Evolutionary conservation across 2,113 vertebrate genomes (phyloP).

Genomic region (Sialia sialis): DNA sequence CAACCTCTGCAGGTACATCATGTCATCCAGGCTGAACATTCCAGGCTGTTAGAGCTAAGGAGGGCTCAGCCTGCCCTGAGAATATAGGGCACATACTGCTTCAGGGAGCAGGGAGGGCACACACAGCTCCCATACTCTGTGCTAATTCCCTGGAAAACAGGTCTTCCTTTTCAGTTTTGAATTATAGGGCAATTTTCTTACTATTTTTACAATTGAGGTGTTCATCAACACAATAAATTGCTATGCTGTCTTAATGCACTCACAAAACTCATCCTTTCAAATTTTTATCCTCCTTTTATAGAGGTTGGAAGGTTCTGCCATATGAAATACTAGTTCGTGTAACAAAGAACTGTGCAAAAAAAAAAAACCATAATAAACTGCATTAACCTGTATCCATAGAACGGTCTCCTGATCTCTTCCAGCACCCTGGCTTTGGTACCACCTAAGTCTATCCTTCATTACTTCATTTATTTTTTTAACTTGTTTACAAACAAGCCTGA

Average conservation of each 20-base stretch:
- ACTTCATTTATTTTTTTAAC: background rate
- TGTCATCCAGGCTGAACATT: background rate
- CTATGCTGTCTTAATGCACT: background rate
- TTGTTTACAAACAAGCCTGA: background rate
- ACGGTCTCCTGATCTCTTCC: background rate
- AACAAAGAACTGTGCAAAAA: background rate
- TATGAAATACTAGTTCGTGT: background rate
- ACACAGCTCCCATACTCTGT: background rate
- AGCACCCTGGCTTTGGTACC: background rate
- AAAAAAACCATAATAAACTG: background rate
- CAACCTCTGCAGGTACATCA: background rate
- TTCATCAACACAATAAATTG: background rate
- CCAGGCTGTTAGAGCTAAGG: background rate
- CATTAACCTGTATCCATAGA: background rate
- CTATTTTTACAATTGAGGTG: background rate
- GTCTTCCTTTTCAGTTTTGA: background rate
- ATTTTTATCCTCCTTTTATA: background rate
- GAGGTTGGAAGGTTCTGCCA: background rate
- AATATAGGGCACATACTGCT: fast-evolving
- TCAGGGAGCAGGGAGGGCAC: background rate
- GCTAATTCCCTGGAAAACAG: background rate
- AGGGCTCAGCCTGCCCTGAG: background rate
- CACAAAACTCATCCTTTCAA: background rate
- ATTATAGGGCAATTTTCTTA: background rate
- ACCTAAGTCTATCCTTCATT: background rate